phyloP scores from a whole-genome alignment of 2,797 vertebrate genomes.

The Melanotaenia boesemani region DNA sequence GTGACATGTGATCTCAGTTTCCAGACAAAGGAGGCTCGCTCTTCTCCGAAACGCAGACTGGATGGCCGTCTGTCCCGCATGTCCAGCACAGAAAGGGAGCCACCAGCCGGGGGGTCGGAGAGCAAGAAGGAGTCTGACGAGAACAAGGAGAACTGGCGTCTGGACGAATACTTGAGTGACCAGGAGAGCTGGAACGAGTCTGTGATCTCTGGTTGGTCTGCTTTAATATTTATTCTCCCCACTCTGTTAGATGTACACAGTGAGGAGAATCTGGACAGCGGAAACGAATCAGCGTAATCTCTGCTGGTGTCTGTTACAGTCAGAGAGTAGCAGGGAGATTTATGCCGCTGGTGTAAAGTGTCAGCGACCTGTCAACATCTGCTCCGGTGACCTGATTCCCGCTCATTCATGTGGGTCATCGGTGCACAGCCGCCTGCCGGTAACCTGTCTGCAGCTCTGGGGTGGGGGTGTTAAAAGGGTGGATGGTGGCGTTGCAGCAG shows the following conservation, averaged over 20 bases:
- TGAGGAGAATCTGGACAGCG: not conserved
- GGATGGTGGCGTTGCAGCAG: not conserved
- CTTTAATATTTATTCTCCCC: not conserved
- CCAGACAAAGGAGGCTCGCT: slow-evolving; percentile 88
- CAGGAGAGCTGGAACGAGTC: slow-evolving; percentile 94
- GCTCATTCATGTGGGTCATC: slow-evolving; percentile 61
- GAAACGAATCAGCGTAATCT: slow-evolving; percentile 53
- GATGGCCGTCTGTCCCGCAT: slow-evolving; percentile 89
- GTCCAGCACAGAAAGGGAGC: slow-evolving; percentile 86
- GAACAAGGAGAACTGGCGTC: slow-evolving; percentile 95
- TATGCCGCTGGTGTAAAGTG: slow-evolving; percentile 48
- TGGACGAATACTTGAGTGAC: slow-evolving; percentile 88
- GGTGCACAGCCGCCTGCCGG: slow-evolving; percentile 15
- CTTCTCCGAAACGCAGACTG: slow-evolving; percentile 89
- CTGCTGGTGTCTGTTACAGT: slow-evolving; percentile 42
- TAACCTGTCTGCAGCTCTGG: slow-evolving; percentile 26
- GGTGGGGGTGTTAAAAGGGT: not conserved
- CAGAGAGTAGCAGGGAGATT: slow-evolving; percentile 38
- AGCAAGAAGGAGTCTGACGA: slow-evolving; percentile 89
- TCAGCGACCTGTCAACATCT: slow-evolving; percentile 66
- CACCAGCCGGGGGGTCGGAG: slow-evolving; percentile 65
- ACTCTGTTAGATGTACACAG: no score
- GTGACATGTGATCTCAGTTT: slow-evolving; percentile 82
- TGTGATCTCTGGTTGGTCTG: slow-evolving; percentile 91
- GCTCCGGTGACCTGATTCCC: slow-evolving; percentile 72